Conservation (phyloP, 2,888 invertebrate species). For the Falcaria lacertinaria region DNA sequence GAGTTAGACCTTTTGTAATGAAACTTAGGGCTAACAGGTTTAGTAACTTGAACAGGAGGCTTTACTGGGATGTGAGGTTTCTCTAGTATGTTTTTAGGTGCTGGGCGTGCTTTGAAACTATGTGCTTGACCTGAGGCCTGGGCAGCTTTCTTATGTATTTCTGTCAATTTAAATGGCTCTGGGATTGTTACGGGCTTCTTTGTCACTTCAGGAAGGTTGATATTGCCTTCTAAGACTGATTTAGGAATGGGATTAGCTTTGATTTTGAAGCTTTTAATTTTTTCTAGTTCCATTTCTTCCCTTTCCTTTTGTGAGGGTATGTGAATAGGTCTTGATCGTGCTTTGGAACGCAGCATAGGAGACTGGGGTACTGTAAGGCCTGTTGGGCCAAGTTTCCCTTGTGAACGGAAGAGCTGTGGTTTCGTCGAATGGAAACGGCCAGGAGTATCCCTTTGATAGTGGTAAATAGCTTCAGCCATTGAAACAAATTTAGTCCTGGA, state of each 20-base stretch:
- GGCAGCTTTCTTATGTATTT: slow-evolving; percentile 64
- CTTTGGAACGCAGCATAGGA: slow-evolving; percentile 74
- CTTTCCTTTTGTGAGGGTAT: slow-evolving; percentile 80
- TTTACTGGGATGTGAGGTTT: slow-evolving; percentile 60
- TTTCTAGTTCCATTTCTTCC: slow-evolving; percentile 82
- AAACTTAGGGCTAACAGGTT: slow-evolving; percentile 57
- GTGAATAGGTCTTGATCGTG: slow-evolving; percentile 74
- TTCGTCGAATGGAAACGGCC: slow-evolving; percentile 71
- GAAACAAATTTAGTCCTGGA: slow-evolving; percentile 74
- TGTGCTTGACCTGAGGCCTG: slow-evolving; percentile 33
- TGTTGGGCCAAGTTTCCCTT: slow-evolving; percentile 29
- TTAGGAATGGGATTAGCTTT: slow-evolving; percentile 83
- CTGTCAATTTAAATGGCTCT: slow-evolving; percentile 83
- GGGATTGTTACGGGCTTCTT: slow-evolving; percentile 80
- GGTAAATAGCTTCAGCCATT: slow-evolving; percentile 79
- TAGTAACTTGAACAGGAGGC: slow-evolving; percentile 39
- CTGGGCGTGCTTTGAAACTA: slow-evolving; percentile 81
- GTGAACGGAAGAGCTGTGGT: slow-evolving; percentile 42
- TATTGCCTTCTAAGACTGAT: slow-evolving; percentile 75
- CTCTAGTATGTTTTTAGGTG: slow-evolving; percentile 76
- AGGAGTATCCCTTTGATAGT: slow-evolving; percentile 80
- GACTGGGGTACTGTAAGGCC: slow-evolving; percentile 73
- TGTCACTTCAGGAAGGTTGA: slow-evolving; percentile 65
- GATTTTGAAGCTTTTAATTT: slow-evolving; percentile 83
- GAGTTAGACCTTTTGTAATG: slow-evolving; percentile 50